These are phyloP conservation scores for Lathamus discolor DNA, from an alignment of 2,113 vertebrate species.

Conservation along the genomic window DNA sequence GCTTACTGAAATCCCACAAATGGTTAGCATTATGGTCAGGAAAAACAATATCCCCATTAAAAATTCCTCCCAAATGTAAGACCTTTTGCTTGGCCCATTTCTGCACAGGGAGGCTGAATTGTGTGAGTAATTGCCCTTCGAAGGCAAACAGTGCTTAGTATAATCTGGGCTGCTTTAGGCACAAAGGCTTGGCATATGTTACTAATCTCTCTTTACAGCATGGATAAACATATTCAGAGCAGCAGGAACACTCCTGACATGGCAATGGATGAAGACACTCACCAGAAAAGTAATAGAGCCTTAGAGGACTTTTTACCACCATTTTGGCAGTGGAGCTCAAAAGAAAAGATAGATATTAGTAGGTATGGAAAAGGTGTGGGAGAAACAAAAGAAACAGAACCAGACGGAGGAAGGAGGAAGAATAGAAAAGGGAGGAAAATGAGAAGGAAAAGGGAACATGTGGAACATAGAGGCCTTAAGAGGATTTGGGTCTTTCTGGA, in stretches of 20 bases:
- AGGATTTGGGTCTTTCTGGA: neutral
- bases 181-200: rapidly evolving
- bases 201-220: neutral
- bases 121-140: neutral
- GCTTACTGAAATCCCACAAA: neutral
- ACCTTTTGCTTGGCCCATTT: neutral
- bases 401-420: neutral
- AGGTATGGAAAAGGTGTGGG: neutral
- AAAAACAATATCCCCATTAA: neutral
- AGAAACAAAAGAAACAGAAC: neutral
- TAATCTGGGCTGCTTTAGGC: neutral
- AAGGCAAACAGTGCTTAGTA: rapidly evolving
- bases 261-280: neutral
- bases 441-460: neutral
- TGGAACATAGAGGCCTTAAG: neutral
- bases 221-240: neutral
- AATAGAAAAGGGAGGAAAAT: neutral
- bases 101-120: neutral
- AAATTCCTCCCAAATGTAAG: neutral
- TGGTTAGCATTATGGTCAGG: neutral
- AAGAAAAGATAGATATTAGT: neutral
- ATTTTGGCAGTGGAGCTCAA: neutral
- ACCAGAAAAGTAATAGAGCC: neutral
- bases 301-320: neutral
- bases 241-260: neutral